Evolutionary conservation across 2,797 vertebrate genomes (phyloP), one percentile per base, ranked within the genome.

Genomic region (Heterohyrax brucei): DNA sequence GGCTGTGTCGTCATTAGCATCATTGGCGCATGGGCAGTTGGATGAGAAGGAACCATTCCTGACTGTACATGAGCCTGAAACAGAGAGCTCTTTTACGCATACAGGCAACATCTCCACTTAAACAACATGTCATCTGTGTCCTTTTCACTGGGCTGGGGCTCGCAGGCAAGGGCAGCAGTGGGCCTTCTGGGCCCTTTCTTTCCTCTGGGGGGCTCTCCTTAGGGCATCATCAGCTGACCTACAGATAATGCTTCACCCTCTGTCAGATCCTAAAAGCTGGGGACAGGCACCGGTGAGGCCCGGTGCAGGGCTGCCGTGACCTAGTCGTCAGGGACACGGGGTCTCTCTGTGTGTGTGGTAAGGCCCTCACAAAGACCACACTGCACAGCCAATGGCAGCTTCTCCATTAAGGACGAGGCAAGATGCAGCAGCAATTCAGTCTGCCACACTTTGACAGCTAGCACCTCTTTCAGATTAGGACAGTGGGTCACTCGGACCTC

Each of bases 1-100:
- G 99, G 99, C 98, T 99, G 99, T 97, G 99, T 99, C 92, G 99
- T 99, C 99, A 99, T 99, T 98, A 99, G 99, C 99, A 99, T 99
- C 99, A 99, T 99, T 46, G 99, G 98, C 86, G 99, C 99, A 98
- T 99, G 99, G 98, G 98, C 98, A 98, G 99, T 99, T 89, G 99
- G 98, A 99, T 99, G 99, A 97, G 99, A 99, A 93, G 98, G 99
- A 98, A 99, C 99, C 98, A 99, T 99, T 97, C 99, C 99, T 97
- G 99, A 99, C 99, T 99, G 99, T 99, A 99, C 99, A 98, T 99
- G 99, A 97, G 99, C 99, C 99, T 99, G 98, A 96, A 98, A 98
- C 98, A 98, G 98, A 98, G 98, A 98, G 98, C 98, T 98, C 98
- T 98, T 98, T 98, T 98, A 98, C 97, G 97, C 97, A 98, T 97